Evolutionary conservation across 30 jellyfish, hydroid and myxozoan genomes (phyloP), one percentile per base, ranked within the genome.

Genomic region (Turritopsis rubra): DNA sequence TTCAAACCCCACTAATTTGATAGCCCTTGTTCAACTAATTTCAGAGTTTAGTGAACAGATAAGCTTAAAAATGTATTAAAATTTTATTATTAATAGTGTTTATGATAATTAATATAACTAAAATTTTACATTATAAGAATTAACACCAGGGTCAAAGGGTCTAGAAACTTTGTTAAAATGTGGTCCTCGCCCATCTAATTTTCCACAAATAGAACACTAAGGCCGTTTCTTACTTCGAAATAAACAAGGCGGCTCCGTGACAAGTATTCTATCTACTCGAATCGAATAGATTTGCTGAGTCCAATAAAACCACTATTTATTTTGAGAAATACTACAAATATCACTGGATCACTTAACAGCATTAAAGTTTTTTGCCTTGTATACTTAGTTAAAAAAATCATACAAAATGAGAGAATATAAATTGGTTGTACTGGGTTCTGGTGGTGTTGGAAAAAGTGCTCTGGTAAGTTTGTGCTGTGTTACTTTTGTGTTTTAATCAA

Each of bases 371-470:
- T 74, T 74, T 19, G 24, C 72, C 82, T 74, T 74, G 65, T 29
- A 74, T 24, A 74, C 0, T 74, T 23, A 23, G 53, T 23, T 27
- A 24, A 7, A 16, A n/a, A 21, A 24, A 13, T 23, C 41, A 13
- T 24, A 30, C 1, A 90, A 71, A 5, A 93, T 93, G 99, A 86
- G 99, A 85, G 99, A 93, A 65, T 88, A 88, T 83, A 93, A 93
- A 76, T 68, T 93, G 75, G 99, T 93, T 54, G 99, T 93, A 53
- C 86, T 93, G 23, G 99, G 99, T 28, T 89, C 99, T 21, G 99
- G 97, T 22, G 99, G 99, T 88, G 99, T 93, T n/a, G 99, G 99
- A 83, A 93, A 93, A 81, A 85, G 96, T 88, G 97, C 97, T 8
- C 81, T 89, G 97, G 99, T 93, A 72, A 89, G 99, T 52, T 41